A percentile compares a stretch with the other conserved stretches of the same genome.
Evolutionary conservation across 2,797 vertebrate genomes (phyloP).

Genomic region (Arrhamphus sclerolepis): DNA sequence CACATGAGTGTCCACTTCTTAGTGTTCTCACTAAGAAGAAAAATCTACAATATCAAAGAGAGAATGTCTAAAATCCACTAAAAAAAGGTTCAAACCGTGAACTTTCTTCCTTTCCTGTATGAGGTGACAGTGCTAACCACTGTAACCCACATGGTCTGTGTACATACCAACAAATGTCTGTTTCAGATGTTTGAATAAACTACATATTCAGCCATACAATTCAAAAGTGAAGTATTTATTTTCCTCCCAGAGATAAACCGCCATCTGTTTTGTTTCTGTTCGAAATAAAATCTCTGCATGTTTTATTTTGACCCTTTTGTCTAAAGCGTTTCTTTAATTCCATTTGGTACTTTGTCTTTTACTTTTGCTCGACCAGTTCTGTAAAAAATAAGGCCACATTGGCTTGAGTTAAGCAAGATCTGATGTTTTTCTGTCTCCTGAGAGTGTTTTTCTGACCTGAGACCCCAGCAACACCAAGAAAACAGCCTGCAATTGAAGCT

Average conservation of each 20-base stretch:
- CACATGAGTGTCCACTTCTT: not conserved
- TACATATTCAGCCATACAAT: not conserved
- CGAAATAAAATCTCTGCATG: not conserved
- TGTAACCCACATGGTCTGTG: no score
- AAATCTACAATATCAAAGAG: no score
- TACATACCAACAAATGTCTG: not conserved
- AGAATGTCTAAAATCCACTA: no score
- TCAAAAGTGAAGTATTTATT: not conserved
- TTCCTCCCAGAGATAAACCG: conserved; percentile 9
- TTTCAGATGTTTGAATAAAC: conserved; percentile 9
- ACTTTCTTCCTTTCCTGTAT: no score
- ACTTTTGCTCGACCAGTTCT: not conserved
- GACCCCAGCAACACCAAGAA: conserved; percentile 43
- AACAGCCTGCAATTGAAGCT: conserved; percentile 59
- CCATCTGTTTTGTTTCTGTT: conserved; percentile 17
- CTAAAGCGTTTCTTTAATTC: no score
- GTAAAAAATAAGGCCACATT: not conserved
- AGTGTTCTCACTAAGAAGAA: no score
- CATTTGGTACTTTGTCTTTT: not conserved
- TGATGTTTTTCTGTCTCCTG: conserved; percentile 59
- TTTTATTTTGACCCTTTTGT: not conserved
- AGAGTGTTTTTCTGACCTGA: conserved; percentile 63
- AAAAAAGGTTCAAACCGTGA: no score
- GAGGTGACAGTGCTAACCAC: no score
- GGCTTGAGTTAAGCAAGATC: not conserved